Evolutionary conservation across 2,888 invertebrate species (phyloP), one percentile per base, ranked within the genome.

Genomic region (Dicyrtomina minuta): DNA sequence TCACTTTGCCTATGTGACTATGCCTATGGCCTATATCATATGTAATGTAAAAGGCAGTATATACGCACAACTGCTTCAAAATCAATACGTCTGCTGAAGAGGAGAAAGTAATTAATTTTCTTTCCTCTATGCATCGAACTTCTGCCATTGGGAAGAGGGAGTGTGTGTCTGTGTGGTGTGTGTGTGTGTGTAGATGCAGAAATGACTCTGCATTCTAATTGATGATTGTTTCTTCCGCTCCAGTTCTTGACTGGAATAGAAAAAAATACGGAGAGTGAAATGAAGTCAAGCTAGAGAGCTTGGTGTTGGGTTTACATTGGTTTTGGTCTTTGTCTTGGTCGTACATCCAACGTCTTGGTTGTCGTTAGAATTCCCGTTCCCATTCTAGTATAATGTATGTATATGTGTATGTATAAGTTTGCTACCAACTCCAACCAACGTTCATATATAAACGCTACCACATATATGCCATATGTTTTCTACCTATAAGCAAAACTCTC

Each of bases 151-250:
- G n/a, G n/a, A n/a, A n/a, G n/a, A n/a, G n/a, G n/a, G 4, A 4
- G 13, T 12, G 15, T 3, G 24, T 51, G 12, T 1, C 13, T 1
- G 15, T 24, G 22, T 17, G 26, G 5, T 60, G 44, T 44, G 44
- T 59, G 17, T 33, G 17, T 10, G 33, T 33, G 41, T 59, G 20
- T 10, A 46, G 44, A 60, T 60, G 43, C 60, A 60, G 6, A 60
- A 60, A 20, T 60, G 60, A 60, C 44, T 60, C 43, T 44, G 44
- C 60, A 60, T 60, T 60, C 60, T 44, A 60, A 60, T 60, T 60
- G 60, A 60, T 60, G 44, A 44, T 46, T 44, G 44, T 43, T 60
- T 60, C 44, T 60, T 60, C 46, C 60, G 60, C 60, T 60, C 60
- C 24, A 60, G 6, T 60, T 60, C 44, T 44, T 60, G 8, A 44